These are phyloP conservation scores for Thyatira batis DNA, from an alignment of 2,888 invertebrate genomes.

Conservation along the genomic window DNA sequence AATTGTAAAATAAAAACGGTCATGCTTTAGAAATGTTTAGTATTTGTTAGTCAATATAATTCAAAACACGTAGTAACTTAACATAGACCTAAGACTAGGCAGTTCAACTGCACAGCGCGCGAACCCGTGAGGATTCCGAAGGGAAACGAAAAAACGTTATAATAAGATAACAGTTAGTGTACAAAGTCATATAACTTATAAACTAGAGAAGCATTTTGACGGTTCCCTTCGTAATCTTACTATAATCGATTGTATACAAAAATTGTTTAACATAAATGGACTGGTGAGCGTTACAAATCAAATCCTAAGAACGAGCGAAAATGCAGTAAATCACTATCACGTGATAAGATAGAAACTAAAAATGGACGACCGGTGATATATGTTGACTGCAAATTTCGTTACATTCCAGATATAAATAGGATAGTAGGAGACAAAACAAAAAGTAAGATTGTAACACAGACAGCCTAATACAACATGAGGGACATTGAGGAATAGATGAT, in stretches of 20 bases:
- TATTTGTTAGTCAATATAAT: conserved; percentile 78
- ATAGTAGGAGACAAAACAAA: conserved; percentile 17
- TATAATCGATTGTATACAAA: conserved; percentile 37
- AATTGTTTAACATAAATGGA: conserved; percentile 30
- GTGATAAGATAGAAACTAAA: conserved; percentile 26
- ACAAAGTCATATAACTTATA: conserved; percentile 58
- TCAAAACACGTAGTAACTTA: conserved; percentile 57
- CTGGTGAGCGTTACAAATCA: conserved; percentile 48
- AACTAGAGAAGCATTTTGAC: conserved; percentile 61
- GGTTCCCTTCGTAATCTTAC: conserved; percentile 64
- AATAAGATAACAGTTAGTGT: conserved; percentile 25
- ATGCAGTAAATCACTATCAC: conserved; percentile 64
- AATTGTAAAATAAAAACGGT: conserved; percentile 63
- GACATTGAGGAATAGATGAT: conserved; percentile 32
- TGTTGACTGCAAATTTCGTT: conserved; percentile 57
- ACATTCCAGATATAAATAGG: conserved; percentile 41
- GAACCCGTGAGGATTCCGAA: conserved; percentile 55
- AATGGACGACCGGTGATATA: conserved; percentile 47
- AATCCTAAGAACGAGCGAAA: conserved; percentile 54
- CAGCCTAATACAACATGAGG: conserved; percentile 44
- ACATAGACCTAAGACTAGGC: conserved; percentile 32
- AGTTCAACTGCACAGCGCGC: conserved; percentile 38
- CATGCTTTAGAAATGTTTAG: conserved; percentile 79
- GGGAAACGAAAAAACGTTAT: conserved; percentile 69
- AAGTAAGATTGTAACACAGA: conserved; percentile 53